Base-by-base conservation (phyloP, 2,113 vertebrate species). In the Scomber colias region DNA sequence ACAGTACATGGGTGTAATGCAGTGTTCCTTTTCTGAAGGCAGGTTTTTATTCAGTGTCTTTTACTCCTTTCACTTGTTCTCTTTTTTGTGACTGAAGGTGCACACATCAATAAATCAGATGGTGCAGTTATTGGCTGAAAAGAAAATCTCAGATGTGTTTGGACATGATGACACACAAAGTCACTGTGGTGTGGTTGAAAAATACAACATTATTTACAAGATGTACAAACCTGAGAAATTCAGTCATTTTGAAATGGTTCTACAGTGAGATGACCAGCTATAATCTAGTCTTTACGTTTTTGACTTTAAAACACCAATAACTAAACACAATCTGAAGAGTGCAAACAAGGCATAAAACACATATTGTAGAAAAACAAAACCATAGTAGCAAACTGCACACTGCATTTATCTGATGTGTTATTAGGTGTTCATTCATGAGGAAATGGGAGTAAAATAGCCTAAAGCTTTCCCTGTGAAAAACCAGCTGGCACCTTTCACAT, bases 401-500 rank as follows among this genome's bases (percentile, higher is more conserved):
- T 27, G 24, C 24, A 27, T 27, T 27, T 27, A 27, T 56, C 21
- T 46, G 40, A 24, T 11, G 45, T 72, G 61, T 71, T 63, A 68
- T 71, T 81, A 75, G 78, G 6, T 59, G 67, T 55, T 78, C 46
- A 62, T 48, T 83, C 57, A 82, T 69, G 71, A 67, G 69, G 15
- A 83, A 84, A 83, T 44, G 45, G 40, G 77, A 68, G 71, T 82
- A 77, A 65, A 84, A 77, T 53, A 65, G 69, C 88, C 68, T 50
- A 27, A 56, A 81, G 84, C 76, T 17, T 69, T 49, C 78, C 68
- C 50, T 78, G 59, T 53, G 46, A 54, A 66, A 7, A 62, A 87
- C 45, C 86, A 82, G 77, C 81, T 81, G 78, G 57, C 64, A 82
- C 82, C 72, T 90, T 55, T 88, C 79, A 83, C 50, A 60, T 55